phyloP scores from a whole-genome alignment of 2,113 vertebrate genomes.

The Antigone vipio region DNA sequence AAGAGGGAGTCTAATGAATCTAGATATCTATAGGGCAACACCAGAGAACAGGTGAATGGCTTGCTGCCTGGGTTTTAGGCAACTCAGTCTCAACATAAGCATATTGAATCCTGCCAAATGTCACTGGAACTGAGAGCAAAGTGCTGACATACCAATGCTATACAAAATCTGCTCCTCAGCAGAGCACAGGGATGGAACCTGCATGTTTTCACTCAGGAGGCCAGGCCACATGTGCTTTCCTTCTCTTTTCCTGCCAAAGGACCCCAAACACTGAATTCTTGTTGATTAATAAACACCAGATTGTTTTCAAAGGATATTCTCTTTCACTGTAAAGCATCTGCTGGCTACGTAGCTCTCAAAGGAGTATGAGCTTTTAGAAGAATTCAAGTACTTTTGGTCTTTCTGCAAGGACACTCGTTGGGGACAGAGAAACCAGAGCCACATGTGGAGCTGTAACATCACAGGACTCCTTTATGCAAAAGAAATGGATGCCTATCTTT shows the following conservation, averaged over 20 bases:
- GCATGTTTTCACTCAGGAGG: conserved; percentile 31
- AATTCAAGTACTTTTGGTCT: not conserved
- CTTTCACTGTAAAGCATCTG: conserved; percentile 48
- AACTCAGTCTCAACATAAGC: not conserved
- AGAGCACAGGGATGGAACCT: not conserved
- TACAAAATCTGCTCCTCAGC: not conserved
- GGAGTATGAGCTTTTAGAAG: not conserved
- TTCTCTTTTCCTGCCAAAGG: not conserved
- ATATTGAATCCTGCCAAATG: not conserved
- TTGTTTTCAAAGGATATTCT: conserved; percentile 54
- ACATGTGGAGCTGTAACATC: not conserved
- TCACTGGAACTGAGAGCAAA: not conserved
- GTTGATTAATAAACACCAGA: conserved; percentile 59
- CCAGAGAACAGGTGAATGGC: not conserved
- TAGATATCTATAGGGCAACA: not conserved
- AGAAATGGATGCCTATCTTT: not conserved
- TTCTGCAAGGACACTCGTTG: not conserved
- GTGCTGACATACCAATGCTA: not conserved
- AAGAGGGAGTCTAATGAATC: not conserved
- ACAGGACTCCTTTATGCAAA: not conserved
- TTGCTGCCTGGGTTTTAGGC: not conserved
- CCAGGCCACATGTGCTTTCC: conserved; percentile 27
- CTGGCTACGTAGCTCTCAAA: not conserved
- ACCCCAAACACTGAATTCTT: conserved; percentile 32
- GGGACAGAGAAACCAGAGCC: conserved; percentile 23